Conservation (phyloP, 1,140 invertebrate species). For the Drosophila arawakana region DNA sequence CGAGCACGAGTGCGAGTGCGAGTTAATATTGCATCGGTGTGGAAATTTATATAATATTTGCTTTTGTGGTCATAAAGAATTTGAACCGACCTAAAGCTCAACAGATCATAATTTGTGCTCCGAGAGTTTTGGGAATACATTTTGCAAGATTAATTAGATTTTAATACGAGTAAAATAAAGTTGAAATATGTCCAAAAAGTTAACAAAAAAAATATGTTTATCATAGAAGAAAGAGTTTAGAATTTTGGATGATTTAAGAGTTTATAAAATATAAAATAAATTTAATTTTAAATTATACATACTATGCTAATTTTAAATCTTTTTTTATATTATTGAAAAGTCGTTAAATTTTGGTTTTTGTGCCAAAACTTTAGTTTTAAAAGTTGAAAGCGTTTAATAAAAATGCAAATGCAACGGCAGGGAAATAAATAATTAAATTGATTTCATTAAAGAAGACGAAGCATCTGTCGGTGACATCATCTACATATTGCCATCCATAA, state of each 20-base stretch:
- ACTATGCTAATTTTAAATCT: no score
- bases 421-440: conserved; percentile 78
- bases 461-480: conserved; percentile 65
- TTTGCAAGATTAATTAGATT: no score
- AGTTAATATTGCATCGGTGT: not conserved
- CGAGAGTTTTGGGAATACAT: no score
- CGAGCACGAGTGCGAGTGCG: not conserved
- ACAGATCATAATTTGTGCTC: not conserved
- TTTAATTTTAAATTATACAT: no score
- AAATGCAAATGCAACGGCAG: conserved; percentile 64
- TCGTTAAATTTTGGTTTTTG: not conserved
- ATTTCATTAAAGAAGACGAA: conserved; percentile 66
- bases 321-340: not conserved
- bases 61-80: conserved; percentile 10
- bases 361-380: not conserved
- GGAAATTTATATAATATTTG: conserved; percentile 2
- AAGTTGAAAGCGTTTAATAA: conserved; percentile 54
- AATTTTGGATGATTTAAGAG: no score
- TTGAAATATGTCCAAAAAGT: no score
- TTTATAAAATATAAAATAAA: no score
- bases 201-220: no score
- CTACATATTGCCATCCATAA: conserved; percentile 30
- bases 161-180: no score
- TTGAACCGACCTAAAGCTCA: not conserved
- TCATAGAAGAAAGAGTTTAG: no score